Evolutionary conservation across 1,140 invertebrate species (phyloP).

Genomic region (Tetramorium simillimum): DNA sequence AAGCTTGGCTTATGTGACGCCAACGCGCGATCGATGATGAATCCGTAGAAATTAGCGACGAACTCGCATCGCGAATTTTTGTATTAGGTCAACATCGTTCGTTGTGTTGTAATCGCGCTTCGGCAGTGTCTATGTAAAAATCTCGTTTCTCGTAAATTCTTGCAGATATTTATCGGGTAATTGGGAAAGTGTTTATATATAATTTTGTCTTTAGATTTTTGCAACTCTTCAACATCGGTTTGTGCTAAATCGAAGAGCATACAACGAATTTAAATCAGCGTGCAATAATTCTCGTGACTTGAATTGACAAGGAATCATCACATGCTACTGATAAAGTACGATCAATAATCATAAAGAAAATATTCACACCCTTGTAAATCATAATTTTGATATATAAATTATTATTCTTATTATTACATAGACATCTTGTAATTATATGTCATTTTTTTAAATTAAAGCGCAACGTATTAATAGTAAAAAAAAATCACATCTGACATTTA

Average conservation of each 20-base stretch:
- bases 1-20: slow-evolving; percentile 80
- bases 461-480: neutral
- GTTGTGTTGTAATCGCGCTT: slow-evolving; percentile 21
- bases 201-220: neutral
- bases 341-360: neutral
- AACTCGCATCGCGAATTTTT: slow-evolving; percentile 66
- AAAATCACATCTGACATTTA: slow-evolving; percentile 26
- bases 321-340: slow-evolving; percentile 14
- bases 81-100: slow-evolving; percentile 74
- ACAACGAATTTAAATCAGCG: neutral
- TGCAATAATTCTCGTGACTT: neutral
- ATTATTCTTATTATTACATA: neutral
- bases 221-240: neutral
- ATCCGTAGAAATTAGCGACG: slow-evolving; percentile 83
- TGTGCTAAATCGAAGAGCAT: neutral
- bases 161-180: neutral
- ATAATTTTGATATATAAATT: neutral
- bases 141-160: neutral
- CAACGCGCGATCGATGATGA: slow-evolving; percentile 83
- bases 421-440: neutral
- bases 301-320: neutral
- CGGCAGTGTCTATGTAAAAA: neutral
- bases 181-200: neutral
- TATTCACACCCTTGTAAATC: neutral
- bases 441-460: neutral